A percentile compares a stretch with the other conserved stretches of the same genome.
Evolutionary conservation across 2,113 vertebrate species (phyloP).

Genomic region (Piprites chloris): DNA sequence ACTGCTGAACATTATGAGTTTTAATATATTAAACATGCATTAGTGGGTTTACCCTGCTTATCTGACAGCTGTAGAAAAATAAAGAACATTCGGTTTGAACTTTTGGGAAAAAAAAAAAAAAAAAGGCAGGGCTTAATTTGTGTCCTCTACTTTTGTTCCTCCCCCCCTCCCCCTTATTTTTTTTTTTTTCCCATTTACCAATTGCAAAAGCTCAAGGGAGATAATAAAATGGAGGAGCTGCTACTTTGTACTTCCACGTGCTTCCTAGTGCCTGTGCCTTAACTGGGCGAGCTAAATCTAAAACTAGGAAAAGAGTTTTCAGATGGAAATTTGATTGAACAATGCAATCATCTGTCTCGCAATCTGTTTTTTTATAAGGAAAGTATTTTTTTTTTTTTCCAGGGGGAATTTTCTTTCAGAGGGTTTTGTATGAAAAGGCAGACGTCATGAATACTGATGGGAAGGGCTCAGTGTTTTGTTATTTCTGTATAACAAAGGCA

Average conservation of each 20-base stretch:
- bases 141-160: constrained; percentile 76
- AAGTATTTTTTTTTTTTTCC: constrained; percentile 53
- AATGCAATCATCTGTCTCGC: constrained; percentile 82
- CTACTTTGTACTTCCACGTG: constrained; percentile 75
- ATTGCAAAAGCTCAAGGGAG: constrained; percentile 72
- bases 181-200: constrained; percentile 65
- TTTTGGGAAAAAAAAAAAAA: not conserved
- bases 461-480: constrained; percentile 55
- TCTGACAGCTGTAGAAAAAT: constrained; percentile 82
- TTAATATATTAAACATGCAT: constrained; percentile 83
- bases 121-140: constrained; percentile 76
- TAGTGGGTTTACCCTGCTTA: constrained; percentile 69
- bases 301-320: constrained; percentile 75
- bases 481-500: constrained; percentile 71
- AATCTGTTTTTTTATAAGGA: constrained; percentile 76
- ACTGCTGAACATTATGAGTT: constrained; percentile 73
- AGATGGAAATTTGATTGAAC: constrained; percentile 81
- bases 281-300: constrained; percentile 71
- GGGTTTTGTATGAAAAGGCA: constrained; percentile 70
- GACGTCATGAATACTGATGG: constrained; percentile 76
- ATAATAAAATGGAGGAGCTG: constrained; percentile 71
- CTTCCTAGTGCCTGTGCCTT: constrained; percentile 64
- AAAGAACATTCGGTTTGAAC: constrained; percentile 80
- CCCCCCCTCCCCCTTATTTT: not conserved
- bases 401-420: constrained; percentile 72